Evolutionary conservation across 2,797 vertebrate species (phyloP).

Genomic region (Gymnodraco acuticeps): DNA sequence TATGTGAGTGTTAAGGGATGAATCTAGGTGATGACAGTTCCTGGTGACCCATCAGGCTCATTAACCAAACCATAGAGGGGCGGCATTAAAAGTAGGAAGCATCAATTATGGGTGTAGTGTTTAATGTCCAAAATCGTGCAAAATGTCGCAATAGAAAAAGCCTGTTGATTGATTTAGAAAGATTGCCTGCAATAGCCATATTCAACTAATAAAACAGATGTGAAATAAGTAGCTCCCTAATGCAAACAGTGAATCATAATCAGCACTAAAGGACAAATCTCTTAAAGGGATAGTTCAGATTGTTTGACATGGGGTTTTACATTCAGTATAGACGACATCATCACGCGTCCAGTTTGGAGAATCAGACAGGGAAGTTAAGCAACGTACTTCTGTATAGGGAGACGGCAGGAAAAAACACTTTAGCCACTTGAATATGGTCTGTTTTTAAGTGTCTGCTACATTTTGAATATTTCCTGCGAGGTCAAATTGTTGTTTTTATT

Average conservation of each 20-base stretch:
- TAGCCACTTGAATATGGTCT: too few relatives aligned
- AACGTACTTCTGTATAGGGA: too few relatives aligned
- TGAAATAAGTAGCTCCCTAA: background rate
- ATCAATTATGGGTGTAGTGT: constrained; percentile 60
- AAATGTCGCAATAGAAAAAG: background rate
- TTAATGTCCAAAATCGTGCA: constrained; percentile 15
- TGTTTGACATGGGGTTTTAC: background rate
- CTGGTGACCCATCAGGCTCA: constrained; percentile 30
- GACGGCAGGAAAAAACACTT: too few relatives aligned
- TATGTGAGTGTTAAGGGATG: constrained; percentile 39
- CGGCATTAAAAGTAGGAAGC: constrained; percentile 24
- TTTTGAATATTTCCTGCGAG: too few relatives aligned
- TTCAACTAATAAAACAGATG: background rate
- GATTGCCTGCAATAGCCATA: background rate
- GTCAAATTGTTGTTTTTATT: background rate
- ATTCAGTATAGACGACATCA: too few relatives aligned
- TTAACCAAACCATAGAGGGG: constrained; percentile 32
- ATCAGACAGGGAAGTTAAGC: too few relatives aligned
- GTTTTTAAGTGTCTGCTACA: too few relatives aligned
- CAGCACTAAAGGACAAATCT: background rate
- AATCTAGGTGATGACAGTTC: constrained; percentile 30
- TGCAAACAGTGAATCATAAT: background rate
- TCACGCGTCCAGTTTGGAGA: too few relatives aligned
- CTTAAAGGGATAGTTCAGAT: background rate
- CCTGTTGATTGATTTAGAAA: background rate